Percentiles rank a stretch among this genome's conserved stretches.
phyloP scores from a whole-genome alignment of 2,888 invertebrate genomes.

The Philopedon plagiatum region DNA sequence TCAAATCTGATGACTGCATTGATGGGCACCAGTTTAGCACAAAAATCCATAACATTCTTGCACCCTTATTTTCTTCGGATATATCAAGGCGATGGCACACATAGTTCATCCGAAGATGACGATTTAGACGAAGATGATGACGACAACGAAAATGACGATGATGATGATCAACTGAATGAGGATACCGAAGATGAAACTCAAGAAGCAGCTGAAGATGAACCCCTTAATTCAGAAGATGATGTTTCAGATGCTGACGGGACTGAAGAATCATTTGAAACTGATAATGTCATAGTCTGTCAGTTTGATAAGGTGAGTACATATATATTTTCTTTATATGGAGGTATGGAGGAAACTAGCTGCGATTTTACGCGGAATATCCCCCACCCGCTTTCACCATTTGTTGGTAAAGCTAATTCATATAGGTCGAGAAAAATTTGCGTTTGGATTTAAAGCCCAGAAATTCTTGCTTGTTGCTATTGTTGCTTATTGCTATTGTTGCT shows the following conservation, averaged over 20 bases:
- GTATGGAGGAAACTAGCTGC: too few relatives aligned
- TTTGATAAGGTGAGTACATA: slow-evolving; percentile 88
- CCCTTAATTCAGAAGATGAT: slow-evolving; percentile 96
- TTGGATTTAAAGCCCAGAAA: too few relatives aligned
- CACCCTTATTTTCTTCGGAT: background rate
- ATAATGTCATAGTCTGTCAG: slow-evolving; percentile 99
- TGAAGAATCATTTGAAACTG: slow-evolving; percentile 94
- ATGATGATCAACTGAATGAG: slow-evolving; percentile 75
- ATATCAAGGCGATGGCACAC: slow-evolving; percentile 72
- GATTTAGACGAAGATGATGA: slow-evolving; percentile 73
- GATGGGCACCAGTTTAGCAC: background rate
- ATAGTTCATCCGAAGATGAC: slow-evolving; percentile 76
- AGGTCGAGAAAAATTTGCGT: too few relatives aligned
- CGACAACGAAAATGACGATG: slow-evolving; percentile 78
- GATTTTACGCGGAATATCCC: too few relatives aligned
- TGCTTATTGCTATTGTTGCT: too few relatives aligned
- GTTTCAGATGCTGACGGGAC: slow-evolving; percentile 96
- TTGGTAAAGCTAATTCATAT: too few relatives aligned
- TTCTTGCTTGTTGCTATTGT: too few relatives aligned
- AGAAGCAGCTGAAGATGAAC: slow-evolving; percentile 78
- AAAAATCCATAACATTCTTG: background rate
- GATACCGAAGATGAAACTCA: slow-evolving; percentile 73
- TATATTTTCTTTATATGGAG: too few relatives aligned
- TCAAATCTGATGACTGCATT: too few relatives aligned
- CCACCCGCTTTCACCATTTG: too few relatives aligned